Percentiles rank a stretch among this genome's conserved stretches.
phyloP scores from a whole-genome alignment of 2,113 vertebrate species.

The Erythrocebus patas region DNA sequence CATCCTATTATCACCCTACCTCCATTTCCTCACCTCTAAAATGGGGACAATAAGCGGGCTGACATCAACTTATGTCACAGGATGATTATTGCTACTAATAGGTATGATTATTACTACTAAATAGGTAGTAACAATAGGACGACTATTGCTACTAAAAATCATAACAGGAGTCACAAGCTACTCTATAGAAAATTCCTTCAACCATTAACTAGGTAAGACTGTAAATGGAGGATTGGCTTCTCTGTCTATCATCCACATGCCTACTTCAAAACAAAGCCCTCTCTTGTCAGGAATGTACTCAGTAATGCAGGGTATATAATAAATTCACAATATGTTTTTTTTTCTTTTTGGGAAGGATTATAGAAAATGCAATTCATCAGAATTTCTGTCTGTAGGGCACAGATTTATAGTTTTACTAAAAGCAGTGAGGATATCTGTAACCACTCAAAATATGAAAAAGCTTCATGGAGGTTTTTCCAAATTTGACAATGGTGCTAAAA shows the following conservation, averaged over 20 bases:
- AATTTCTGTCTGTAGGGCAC: background rate
- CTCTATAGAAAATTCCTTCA: background rate
- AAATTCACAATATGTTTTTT: background rate
- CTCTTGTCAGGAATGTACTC: background rate
- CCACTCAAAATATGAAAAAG: background rate
- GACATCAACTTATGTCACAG: background rate
- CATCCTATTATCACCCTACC: background rate
- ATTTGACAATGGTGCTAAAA: background rate
- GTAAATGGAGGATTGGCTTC: background rate
- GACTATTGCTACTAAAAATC: no score
- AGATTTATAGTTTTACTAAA: background rate
- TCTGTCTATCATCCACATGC: accelerated
- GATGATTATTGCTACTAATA: no score
- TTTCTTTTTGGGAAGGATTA: background rate
- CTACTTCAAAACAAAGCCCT: background rate
- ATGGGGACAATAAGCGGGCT: background rate
- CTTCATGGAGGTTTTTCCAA: background rate
- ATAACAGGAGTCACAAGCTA: background rate
- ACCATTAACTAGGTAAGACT: background rate
- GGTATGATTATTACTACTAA: no score
- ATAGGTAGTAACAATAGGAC: no score
- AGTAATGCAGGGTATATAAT: background rate
- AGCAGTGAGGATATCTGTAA: background rate
- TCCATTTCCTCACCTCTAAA: background rate
- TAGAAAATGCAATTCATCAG: background rate